phyloP scores from a whole-genome alignment of 2,888 invertebrate genomes.

The Stenodera caucasica region DNA sequence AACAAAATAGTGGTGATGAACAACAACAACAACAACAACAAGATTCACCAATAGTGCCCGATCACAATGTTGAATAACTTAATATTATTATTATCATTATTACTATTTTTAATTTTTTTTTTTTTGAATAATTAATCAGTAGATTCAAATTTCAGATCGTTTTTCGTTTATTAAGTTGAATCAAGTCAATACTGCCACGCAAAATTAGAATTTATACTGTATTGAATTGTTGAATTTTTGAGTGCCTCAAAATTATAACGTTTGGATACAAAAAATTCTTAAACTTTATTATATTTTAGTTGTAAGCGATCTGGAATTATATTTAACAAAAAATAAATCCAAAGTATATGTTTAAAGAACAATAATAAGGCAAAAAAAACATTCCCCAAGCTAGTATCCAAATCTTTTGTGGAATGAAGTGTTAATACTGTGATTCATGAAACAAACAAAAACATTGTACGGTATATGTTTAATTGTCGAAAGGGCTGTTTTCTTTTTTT shows the following conservation, averaged over 20 bases:
- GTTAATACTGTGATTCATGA: conserved; percentile 48
- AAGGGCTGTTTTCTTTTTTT: not conserved
- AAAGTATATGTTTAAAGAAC: conserved; percentile 4
- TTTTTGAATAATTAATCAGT: not conserved
- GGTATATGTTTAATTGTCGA: not conserved
- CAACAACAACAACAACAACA: conserved; percentile 6
- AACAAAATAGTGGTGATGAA: not conserved
- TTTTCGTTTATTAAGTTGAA: not conserved
- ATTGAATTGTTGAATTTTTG: conserved; percentile 19
- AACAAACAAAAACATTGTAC: conserved; percentile 9
- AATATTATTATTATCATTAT: conserved; percentile 1
- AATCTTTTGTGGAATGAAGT: conserved; percentile 41
- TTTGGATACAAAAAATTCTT: conserved; percentile 8
- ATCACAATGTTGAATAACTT: conserved; percentile 38
- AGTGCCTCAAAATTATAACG: conserved; percentile 17
- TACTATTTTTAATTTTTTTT: conserved; percentile 4
- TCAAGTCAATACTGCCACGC: not conserved
- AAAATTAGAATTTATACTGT: conserved; percentile 16
- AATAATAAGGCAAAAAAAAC: conserved; percentile 1
- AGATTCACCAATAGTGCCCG: conserved; percentile 47
- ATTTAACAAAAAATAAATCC: not conserved
- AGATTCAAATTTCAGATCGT: conserved; percentile 22
- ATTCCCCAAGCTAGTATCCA: conserved; percentile 16
- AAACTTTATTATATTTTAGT: not conserved
- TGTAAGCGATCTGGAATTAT: conserved; percentile 25